Base-by-base conservation (phyloP, 2,797 vertebrate species). In the Crax fasciolata region DNA sequence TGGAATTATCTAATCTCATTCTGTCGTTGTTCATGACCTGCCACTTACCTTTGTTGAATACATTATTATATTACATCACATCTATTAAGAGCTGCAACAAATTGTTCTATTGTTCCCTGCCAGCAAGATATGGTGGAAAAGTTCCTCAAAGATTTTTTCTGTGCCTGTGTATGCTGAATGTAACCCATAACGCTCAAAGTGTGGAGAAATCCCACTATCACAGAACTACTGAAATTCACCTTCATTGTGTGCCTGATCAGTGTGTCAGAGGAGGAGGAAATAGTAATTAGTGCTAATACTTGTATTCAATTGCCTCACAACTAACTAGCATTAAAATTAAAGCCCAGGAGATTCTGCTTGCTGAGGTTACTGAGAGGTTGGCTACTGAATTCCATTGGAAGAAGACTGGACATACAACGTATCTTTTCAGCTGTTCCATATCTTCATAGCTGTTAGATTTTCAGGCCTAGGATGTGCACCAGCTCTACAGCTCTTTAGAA, bases 71-170 rank as follows among this genome's bases (percentile, higher is more conserved):
- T 97, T 87, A 95, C 89, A 65, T 96, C 95, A 93, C 3, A 78
- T 79, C 94, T 87, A 58, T 87, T 91, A 93, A 81, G 58, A 41
- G 82, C 89, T 46, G 68, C 85, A n/a, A 79, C 94, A 95, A 93
- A 92, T 73, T 71, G 88, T 91, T 94, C 90, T 82, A 2, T 73
- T 71, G 59, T 25, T 93, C 87, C 51, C 6, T 93, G 92, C 87
- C 92, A 76, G 5, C 24, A 14, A 88, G 71, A 58, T n/a, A n/a
- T 7, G 18, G 28, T 61, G 84, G 71, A 32, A 83, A 85, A 65
- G 75, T 62, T 87, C 90, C 94, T 96, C 10, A 6, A 88, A 76
- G 68, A 23, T 43, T 57, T 65, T 35, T 75, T 54, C 71, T 76
- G 20, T 83, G 67, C 55, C 51, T 88, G 63, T 20, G 43, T 13